Percentiles rank a stretch among this genome's conserved stretches.
phyloP scores from a whole-genome alignment of 2,113 vertebrate species.

The Caranx ignobilis region DNA sequence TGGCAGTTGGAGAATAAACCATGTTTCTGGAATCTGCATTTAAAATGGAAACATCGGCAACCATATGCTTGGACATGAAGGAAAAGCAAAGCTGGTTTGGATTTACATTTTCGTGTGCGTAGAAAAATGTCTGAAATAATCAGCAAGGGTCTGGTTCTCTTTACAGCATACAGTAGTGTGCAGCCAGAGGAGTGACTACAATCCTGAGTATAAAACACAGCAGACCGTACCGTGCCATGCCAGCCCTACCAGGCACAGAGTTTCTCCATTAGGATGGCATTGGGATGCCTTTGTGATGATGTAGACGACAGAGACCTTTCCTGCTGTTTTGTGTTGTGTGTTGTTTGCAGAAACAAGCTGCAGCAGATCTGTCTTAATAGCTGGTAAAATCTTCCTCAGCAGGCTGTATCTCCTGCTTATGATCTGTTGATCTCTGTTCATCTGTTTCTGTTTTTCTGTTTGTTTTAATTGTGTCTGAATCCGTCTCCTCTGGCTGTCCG shows the following conservation, averaged over 20 bases:
- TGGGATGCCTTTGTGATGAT: constrained; percentile 52
- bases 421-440: constrained; percentile 16
- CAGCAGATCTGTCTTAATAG: constrained; percentile 15
- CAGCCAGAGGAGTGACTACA: not conserved
- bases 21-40: no score
- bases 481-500: constrained; percentile 7
- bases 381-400: constrained; percentile 21
- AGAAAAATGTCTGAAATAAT: constrained; percentile 32
- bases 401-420: constrained; percentile 31
- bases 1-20: no score
- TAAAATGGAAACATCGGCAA: no score
- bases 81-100: constrained; percentile 51
- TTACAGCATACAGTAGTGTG: constrained; percentile 30
- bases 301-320: constrained; percentile 7
- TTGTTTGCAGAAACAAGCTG: constrained; percentile 45
- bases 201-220: not conserved
- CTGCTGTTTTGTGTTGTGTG: constrained; percentile 48
- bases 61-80: not conserved
- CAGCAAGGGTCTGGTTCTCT: constrained; percentile 37
- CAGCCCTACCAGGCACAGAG: constrained; percentile 6
- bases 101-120: constrained; percentile 48
- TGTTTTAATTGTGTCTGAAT: constrained; percentile 23
- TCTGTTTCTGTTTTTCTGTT: constrained; percentile 41
- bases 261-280: constrained; percentile 28
- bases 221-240: constrained; percentile 13